Base-by-base conservation (phyloP, 2,888 invertebrate genomes). In the Tenthredo mesomela region DNA sequence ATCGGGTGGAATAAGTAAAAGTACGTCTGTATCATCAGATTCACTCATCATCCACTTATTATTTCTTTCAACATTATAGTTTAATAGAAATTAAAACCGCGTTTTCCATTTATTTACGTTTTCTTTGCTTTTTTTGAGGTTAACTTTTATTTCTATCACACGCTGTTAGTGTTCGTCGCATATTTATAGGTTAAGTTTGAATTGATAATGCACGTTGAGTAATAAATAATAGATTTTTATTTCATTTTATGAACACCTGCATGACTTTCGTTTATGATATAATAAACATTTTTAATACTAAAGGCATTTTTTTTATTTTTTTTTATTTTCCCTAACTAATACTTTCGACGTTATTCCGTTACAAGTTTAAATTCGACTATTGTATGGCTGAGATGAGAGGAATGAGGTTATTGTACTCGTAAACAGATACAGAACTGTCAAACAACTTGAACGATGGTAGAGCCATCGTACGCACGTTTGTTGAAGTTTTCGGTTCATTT, bases 1-100 rank as follows among this genome's bases (percentile, higher is more conserved):
- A 92, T 97, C 95, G 18, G 97, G 97, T 86, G 97, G 97, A 92
- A 97, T 96, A 89, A 97, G 93, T 89, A 97, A 93, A 87, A 97
- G 94, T 90, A 97, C 95, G 93, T 97, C 97, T 5, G 97, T 97
- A 94, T 97, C 97, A 95, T 97, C 97, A 86, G 96, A 95, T 91
- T 96, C 96, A 93, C 95, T 96, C 96, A 96, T 96, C 91, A 94
- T 93, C 91, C 50, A 61, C 65, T 33, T 33, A 29, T 85, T 84
- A 67, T 71, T 12, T 25, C 50, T 25, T 21, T n/a, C 40, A 82
- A 21, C 83, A 84, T 83, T 83, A 75, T 84, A 70, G 50, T 80
- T 80, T 40, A 80, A 4, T 18, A 33, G n/a, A 10, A 40, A 18
- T 18, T 18, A 0, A n/a, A n/a, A n/a, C n/a, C n/a, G n/a, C n/a